Evolutionary conservation across 2,797 vertebrate species (phyloP), one percentile per base, ranked within the genome.

Genomic region (Melanotaenia pygmaea): DNA sequence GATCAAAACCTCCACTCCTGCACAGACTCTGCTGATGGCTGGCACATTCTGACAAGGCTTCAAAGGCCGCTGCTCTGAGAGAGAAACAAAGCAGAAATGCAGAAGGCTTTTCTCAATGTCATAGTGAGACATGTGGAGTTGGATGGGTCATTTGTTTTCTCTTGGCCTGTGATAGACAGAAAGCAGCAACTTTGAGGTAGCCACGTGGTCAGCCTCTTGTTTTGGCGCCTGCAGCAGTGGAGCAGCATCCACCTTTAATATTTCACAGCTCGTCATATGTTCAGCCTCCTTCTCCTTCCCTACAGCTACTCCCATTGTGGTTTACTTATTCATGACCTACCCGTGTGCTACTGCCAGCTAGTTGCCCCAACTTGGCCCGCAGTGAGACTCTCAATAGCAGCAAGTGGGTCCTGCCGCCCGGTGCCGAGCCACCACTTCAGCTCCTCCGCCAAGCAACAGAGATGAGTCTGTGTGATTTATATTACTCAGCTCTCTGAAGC

Each of bases 251-350:
- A 65, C 59, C 70, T 82, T 94, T 84, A 93, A 94, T 93, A 91
- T 94, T 94, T 93, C 87, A 92, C 81, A 60, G 77, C 62, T 72
- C 67, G 16, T 83, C 87, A 79, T 93, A 91, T 93, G 92, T 90
- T 93, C 87, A 64, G 72, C 77, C 28, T 30, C 85, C 28, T 77
- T 79, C 79, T 79, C 83, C 70, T 74, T 63, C 85, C 91, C 86
- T 88, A 40, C 72, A 90, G 89, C 92, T 56, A 86, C 66, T 79
- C 79, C 80, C 86, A 68, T 66, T 65, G 51, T 69, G 60, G 10
- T 57, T 92, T 37, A 87, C 85, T 91, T 88, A 91, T 93, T 92
- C 74, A 92, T 89, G 80, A 86, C 74, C 65, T 43, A 45, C 60
- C 67, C 37, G 10, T 20, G 43, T 47, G 26, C 22, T 22, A 9